Percentiles rank a stretch among this genome's conserved stretches.
Conservation (phyloP, 2,888 invertebrate genomes). For the Drosophila villosipedis region DNA sequence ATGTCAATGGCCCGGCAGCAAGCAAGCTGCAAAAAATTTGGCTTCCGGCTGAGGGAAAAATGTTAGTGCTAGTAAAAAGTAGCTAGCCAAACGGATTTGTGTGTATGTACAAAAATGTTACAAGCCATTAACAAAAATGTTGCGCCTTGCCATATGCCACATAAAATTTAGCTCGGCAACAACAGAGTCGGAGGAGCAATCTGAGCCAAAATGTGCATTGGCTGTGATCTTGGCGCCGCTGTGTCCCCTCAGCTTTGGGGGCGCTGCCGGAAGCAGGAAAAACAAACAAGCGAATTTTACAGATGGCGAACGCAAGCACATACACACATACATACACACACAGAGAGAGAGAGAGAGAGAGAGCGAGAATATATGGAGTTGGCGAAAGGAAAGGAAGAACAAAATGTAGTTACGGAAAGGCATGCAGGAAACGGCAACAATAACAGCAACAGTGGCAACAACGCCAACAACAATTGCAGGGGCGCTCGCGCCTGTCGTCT, state of each 20-base stretch:
- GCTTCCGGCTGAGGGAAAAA: slow-evolving; percentile 62
- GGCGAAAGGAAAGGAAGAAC: slow-evolving; percentile 37
- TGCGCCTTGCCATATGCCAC: slow-evolving; percentile 76
- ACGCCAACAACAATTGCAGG: slow-evolving; percentile 49
- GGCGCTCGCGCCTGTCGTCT: slow-evolving; percentile 70
- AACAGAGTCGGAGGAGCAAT: slow-evolving; percentile 32
- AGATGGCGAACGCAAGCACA: slow-evolving; percentile 35
- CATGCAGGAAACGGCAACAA: slow-evolving; percentile 48
- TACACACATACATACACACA: slow-evolving; percentile 6
- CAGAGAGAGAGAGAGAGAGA: neutral
- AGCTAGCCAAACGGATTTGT: slow-evolving; percentile 59
- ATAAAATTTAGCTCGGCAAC: slow-evolving; percentile 62
- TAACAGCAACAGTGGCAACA: slow-evolving; percentile 24
- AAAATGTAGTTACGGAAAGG: slow-evolving; percentile 54
- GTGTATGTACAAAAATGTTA: slow-evolving; percentile 59
- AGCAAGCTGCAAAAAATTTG: slow-evolving; percentile 32
- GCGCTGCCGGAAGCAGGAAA: slow-evolving; percentile 66
- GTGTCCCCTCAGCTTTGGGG: slow-evolving; percentile 40
- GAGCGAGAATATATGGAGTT: slow-evolving; percentile 10
- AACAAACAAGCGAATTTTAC: slow-evolving; percentile 69
- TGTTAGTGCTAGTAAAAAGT: slow-evolving; percentile 28
- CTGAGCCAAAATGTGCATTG: slow-evolving; percentile 72
- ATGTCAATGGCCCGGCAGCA: slow-evolving; percentile 62
- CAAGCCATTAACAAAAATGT: slow-evolving; percentile 82
- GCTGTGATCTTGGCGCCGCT: slow-evolving; percentile 71